A percentile compares a stretch with the other conserved stretches of the same genome.
phyloP scores from a whole-genome alignment of 2,113 vertebrate genomes.

The Theristicus caerulescens region DNA sequence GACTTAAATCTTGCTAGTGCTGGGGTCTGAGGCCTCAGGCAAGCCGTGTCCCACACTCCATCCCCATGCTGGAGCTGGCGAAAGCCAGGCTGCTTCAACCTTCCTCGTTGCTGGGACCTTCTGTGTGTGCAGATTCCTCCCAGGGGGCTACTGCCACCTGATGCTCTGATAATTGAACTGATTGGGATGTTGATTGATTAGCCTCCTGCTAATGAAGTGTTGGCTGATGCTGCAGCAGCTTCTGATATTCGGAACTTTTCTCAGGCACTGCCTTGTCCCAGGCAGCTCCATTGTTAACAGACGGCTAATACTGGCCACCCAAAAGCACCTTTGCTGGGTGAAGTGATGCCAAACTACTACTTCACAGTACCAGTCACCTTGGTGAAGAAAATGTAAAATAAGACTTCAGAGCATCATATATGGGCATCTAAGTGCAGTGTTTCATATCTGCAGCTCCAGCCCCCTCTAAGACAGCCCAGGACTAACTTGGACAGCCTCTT shows the following conservation, averaged over 20 bases:
- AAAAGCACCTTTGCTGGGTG: background rate
- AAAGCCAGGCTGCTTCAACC: background rate
- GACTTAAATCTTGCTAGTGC: too few relatives aligned
- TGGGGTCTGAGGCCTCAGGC: background rate
- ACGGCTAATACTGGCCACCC: background rate
- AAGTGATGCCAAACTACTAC: background rate
- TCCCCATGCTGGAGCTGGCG: background rate
- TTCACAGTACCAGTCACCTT: background rate
- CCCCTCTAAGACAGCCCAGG: background rate
- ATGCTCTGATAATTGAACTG: background rate
- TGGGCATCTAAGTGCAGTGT: background rate
- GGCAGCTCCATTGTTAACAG: background rate
- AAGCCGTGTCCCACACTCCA: accelerated
- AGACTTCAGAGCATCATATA: background rate
- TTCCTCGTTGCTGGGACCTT: background rate
- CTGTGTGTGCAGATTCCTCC: background rate
- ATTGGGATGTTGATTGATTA: background rate
- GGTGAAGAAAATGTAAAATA: accelerated
- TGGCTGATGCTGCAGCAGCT: background rate
- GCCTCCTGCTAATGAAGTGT: background rate
- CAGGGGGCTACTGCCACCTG: background rate
- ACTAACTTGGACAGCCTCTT: background rate
- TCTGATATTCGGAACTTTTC: background rate
- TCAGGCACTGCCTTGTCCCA: too few relatives aligned
- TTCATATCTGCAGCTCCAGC: background rate